phyloP scores from a whole-genome alignment of 2,797 vertebrate species.

The Scolopax bukidnonensis region DNA sequence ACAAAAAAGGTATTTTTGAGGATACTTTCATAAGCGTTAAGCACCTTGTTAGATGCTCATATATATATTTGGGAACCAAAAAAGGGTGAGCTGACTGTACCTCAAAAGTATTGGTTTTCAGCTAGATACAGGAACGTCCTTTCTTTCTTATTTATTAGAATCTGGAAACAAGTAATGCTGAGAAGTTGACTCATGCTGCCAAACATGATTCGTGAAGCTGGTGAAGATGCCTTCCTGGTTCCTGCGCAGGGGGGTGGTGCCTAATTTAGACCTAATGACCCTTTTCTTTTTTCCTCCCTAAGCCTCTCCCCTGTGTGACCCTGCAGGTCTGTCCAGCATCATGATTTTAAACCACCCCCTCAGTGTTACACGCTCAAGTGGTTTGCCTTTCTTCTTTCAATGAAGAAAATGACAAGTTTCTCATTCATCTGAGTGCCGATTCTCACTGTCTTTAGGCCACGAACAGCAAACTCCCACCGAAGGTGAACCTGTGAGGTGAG shows the following conservation, averaged over 20 bases:
- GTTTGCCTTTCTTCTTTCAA: background rate
- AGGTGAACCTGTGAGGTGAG: conserved; percentile 2
- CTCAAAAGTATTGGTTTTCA: conserved; percentile 75
- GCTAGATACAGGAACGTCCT: conserved; percentile 52
- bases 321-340: background rate
- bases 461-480: conserved; percentile 32
- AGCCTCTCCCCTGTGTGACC: background rate
- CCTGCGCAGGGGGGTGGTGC: background rate
- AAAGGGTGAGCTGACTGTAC: conserved; percentile 77
- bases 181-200: background rate
- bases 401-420: background rate
- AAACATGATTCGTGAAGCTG: background rate
- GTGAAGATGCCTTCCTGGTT: background rate
- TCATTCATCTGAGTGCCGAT: background rate
- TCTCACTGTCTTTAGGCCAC: conserved; percentile 6
- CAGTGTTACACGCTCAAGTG: background rate
- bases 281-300: background rate
- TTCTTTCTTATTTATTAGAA: conserved; percentile 8
- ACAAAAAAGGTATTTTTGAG: conserved; percentile 77
- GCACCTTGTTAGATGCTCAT: conserved; percentile 69
- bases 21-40: conserved; percentile 70
- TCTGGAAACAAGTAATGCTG: conserved; percentile 40
- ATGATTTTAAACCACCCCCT: background rate
- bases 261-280: background rate
- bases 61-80: conserved; percentile 66